Conservation (phyloP, 2,113 vertebrate species). For the Gallinago jamesoni region DNA sequence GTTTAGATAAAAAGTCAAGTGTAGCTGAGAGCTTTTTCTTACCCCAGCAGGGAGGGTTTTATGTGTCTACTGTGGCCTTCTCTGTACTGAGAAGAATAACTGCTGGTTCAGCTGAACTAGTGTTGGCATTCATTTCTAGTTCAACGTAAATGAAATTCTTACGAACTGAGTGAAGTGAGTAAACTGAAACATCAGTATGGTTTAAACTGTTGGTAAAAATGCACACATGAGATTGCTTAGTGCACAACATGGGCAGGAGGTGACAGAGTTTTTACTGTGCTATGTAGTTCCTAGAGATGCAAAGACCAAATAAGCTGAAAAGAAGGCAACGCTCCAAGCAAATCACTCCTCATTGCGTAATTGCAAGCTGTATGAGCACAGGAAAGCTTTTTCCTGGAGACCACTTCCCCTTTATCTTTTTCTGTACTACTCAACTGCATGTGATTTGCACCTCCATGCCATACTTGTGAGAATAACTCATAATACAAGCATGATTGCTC, state of each 20-base stretch:
- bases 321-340: not conserved
- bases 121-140: not conserved
- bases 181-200: not conserved
- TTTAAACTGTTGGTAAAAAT: not conserved
- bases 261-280: not conserved
- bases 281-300: not conserved
- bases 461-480: not conserved
- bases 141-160: not conserved
- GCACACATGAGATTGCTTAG: not conserved
- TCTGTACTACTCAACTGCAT: not conserved
- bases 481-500: not conserved
- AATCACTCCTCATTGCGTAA: not conserved
- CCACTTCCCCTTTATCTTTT: slow-evolving; percentile 2
- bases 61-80: not conserved
- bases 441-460: not conserved
- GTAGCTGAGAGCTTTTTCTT: slow-evolving; percentile 24
- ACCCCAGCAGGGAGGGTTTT: slow-evolving; percentile 30
- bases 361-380: not conserved
- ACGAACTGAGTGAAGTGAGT: not conserved
- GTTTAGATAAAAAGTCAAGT: slow-evolving; percentile 19
- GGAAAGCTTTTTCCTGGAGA: not conserved
- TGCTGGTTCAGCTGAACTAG: not conserved
- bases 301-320: not conserved
- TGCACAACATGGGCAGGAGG: too few species aligned
- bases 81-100: slow-evolving; percentile 26